Evolutionary conservation across 1,140 invertebrate species (phyloP).

Genomic region (Bombus consobrinus): DNA sequence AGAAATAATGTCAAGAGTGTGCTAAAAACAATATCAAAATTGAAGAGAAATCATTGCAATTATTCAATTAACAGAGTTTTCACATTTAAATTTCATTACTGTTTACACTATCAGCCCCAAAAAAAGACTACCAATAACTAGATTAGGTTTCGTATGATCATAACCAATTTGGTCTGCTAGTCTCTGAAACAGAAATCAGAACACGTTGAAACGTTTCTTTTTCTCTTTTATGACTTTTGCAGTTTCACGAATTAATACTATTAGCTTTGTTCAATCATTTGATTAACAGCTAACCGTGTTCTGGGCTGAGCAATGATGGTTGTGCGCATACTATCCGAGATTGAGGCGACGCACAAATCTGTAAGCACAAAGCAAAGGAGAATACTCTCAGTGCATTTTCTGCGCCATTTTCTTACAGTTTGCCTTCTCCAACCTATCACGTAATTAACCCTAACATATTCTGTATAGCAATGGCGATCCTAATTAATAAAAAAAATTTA

Average conservation of each 20-base stretch:
- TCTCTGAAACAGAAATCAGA: conserved; percentile 84
- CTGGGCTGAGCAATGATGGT: conserved; percentile 81
- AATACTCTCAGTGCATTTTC: conserved; percentile 82
- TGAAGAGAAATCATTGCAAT: conserved; percentile 34
- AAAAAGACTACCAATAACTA: conserved; percentile 67
- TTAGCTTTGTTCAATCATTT: conserved; percentile 67
- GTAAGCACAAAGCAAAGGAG: conserved; percentile 83
- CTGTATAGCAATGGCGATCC: conserved; percentile 76
- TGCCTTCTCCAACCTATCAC: conserved; percentile 80
- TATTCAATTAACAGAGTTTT: conserved; percentile 6
- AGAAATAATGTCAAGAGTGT: conserved; percentile 21
- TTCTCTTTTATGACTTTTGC: conserved; percentile 55
- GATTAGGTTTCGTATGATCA: conserved; percentile 71
- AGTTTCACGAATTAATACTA: conserved; percentile 64
- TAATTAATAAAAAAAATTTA: conserved; percentile 33
- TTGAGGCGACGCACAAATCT: conserved; percentile 83
- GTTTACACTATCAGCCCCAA: conserved; percentile 65
- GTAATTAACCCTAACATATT: conserved; percentile 73
- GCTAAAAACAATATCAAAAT: conserved; percentile 30
- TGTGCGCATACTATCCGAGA: conserved; percentile 81
- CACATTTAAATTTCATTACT: conserved; percentile 53
- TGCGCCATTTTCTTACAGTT: conserved; percentile 77
- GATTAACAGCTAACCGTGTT: conserved; percentile 80
- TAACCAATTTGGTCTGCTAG: conserved; percentile 78
- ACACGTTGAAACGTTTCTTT: conserved; percentile 76